Evolutionary conservation across 2,113 vertebrate genomes (phyloP).

Genomic region (Hippolais icterina): DNA sequence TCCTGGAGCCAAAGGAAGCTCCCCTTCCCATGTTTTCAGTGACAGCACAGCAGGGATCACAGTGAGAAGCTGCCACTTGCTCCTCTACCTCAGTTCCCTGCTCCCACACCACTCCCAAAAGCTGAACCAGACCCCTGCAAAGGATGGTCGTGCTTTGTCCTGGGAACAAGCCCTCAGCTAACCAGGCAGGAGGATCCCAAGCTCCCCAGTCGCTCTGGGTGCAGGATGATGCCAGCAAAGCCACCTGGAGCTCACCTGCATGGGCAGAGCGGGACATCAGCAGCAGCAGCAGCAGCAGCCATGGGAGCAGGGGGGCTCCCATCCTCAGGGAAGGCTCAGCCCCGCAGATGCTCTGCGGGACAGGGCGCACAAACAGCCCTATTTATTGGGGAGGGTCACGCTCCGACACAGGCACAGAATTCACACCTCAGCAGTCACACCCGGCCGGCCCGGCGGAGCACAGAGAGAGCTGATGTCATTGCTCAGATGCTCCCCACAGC

Average conservation of each 20-base stretch:
- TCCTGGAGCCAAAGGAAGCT: accelerated
- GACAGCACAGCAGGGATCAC: accelerated
- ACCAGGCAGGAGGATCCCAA: not conserved
- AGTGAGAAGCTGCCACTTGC: accelerated
- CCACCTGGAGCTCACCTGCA: not conserved
- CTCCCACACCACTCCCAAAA: not conserved
- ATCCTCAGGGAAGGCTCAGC: not conserved
- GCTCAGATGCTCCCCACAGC: not conserved
- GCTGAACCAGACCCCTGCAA: not conserved
- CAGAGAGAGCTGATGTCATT: not conserved
- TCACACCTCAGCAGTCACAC: not conserved
- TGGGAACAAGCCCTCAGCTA: not conserved
- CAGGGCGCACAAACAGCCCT: accelerated
- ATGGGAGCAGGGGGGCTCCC: not conserved
- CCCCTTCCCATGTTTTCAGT: accelerated
- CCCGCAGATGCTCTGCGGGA: accelerated
- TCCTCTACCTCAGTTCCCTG: accelerated
- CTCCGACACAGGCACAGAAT: accelerated
- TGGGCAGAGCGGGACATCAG: not conserved
- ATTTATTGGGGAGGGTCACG: not conserved
- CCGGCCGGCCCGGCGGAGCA: accelerated
- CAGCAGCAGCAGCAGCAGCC: slow-evolving; percentile 11
- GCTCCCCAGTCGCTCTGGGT: accelerated
- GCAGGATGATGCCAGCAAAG: not conserved
- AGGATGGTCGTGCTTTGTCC: accelerated